Conservation (phyloP, 2,888 invertebrate genomes). For the Tyria jacobaeae region DNA sequence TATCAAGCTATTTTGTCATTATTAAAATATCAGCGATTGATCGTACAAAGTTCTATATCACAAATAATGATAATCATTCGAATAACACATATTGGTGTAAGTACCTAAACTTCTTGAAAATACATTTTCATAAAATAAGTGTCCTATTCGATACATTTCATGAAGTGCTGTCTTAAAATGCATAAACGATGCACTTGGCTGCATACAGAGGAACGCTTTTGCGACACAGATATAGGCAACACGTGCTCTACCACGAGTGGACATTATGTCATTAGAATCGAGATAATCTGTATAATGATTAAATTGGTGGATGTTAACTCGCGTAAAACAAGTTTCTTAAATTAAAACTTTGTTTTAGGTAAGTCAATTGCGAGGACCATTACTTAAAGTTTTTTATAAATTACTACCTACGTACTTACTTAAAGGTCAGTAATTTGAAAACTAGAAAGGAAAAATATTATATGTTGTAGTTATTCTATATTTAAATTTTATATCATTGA, state of each 20-base stretch:
- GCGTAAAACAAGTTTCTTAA: neutral
- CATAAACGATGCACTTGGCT: conserved; percentile 35
- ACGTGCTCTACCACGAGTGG: conserved; percentile 40
- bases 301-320: conserved; percentile 16
- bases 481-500: conserved; percentile 16
- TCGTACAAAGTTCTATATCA: conserved; percentile 53
- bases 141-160: conserved; percentile 31
- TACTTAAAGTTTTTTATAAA: neutral
- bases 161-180: conserved; percentile 25
- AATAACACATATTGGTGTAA: conserved; percentile 48
- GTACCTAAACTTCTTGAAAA: conserved; percentile 47
- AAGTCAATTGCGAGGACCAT: neutral
- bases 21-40: conserved; percentile 53
- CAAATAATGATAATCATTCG: conserved; percentile 49
- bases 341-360: neutral
- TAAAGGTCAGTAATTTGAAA: neutral
- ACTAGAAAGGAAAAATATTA: conserved; percentile 2
- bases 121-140: too few species aligned
- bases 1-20: conserved; percentile 53
- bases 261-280: conserved; percentile 41
- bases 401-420: neutral
- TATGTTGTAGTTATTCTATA: conserved; percentile 11
- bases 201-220: conserved; percentile 20
- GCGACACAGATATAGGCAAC: conserved; percentile 35
- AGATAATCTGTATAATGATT: conserved; percentile 28